phyloP scores from a whole-genome alignment of 2,888 invertebrate genomes.

The Sturmia bella region DNA sequence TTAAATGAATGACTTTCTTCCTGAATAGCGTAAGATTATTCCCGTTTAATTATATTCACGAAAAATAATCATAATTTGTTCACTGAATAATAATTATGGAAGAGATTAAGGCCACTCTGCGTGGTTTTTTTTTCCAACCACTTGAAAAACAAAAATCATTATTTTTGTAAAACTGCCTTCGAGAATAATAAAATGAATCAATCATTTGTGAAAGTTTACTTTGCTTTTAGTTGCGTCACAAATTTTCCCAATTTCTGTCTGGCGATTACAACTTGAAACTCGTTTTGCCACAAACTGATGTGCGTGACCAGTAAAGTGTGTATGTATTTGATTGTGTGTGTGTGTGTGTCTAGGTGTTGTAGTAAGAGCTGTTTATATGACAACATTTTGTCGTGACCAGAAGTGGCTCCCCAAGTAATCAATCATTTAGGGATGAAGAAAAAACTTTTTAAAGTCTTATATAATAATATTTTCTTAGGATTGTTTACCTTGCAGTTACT shows the following conservation, averaged over 20 bases:
- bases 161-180: no score
- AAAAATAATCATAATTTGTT: no score
- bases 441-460: background rate
- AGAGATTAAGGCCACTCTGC: no score
- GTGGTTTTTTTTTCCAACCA: no score
- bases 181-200: no score
- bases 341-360: background rate
- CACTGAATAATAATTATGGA: no score
- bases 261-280: background rate
- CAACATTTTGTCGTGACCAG: slow-evolving; percentile 7
- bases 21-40: no score
- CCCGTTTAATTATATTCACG: no score
- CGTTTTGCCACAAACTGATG: background rate
- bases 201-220: no score
- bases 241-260: background rate
- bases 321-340: background rate
- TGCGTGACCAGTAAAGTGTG: background rate
- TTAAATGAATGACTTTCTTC: no score
- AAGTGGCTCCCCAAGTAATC: slow-evolving; percentile 29
- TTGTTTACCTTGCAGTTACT: background rate
- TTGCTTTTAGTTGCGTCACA: no score
- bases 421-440: slow-evolving; percentile 32
- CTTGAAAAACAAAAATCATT: no score
- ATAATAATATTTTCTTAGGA: background rate
- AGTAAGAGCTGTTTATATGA: slow-evolving; percentile 1